Evolutionary conservation across 2,797 vertebrate species (phyloP).

Genomic region (Hybognathus amarus): DNA sequence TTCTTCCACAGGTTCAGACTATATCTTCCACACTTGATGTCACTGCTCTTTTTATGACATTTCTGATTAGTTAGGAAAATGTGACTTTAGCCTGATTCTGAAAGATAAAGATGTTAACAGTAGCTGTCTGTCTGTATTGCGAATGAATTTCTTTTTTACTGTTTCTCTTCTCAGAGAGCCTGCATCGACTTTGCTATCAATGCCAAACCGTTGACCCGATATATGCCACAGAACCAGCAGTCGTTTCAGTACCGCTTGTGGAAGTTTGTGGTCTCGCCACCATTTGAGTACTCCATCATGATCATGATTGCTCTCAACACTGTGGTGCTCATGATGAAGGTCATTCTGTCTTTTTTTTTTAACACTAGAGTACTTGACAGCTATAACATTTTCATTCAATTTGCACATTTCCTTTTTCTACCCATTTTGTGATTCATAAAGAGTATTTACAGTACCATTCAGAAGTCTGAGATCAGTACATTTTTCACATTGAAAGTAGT

Average conservation of each 20-base stretch:
- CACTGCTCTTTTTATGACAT: slow-evolving; percentile 25
- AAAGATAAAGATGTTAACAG: background rate
- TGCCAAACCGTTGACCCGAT: slow-evolving; percentile 93
- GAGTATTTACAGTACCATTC: background rate
- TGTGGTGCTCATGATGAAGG: slow-evolving; percentile 99
- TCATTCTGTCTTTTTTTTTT: slow-evolving; percentile 59
- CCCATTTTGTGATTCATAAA: background rate
- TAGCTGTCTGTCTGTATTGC: background rate
- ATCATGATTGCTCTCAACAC: slow-evolving; percentile 98
- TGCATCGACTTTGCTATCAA: slow-evolving; percentile 98
- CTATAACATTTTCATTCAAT: background rate
- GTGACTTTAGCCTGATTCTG: background rate
- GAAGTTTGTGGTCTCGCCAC: slow-evolving; percentile 95
- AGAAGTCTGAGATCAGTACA: background rate
- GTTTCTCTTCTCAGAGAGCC: slow-evolving; percentile 82
- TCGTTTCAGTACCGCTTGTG: slow-evolving; percentile 97
- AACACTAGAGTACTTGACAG: slow-evolving; percentile 3
- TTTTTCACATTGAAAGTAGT: background rate
- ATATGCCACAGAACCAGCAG: slow-evolving; percentile 94
- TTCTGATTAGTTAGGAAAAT: slow-evolving; percentile 16
- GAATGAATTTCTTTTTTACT: background rate
- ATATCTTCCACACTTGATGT: slow-evolving; percentile 2
- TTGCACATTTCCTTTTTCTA: background rate
- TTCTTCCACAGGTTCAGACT: background rate
- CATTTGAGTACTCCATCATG: slow-evolving; percentile 98